Evolutionary conservation across 2,113 vertebrate genomes (phyloP).

Genomic region (Junco hyemalis): DNA sequence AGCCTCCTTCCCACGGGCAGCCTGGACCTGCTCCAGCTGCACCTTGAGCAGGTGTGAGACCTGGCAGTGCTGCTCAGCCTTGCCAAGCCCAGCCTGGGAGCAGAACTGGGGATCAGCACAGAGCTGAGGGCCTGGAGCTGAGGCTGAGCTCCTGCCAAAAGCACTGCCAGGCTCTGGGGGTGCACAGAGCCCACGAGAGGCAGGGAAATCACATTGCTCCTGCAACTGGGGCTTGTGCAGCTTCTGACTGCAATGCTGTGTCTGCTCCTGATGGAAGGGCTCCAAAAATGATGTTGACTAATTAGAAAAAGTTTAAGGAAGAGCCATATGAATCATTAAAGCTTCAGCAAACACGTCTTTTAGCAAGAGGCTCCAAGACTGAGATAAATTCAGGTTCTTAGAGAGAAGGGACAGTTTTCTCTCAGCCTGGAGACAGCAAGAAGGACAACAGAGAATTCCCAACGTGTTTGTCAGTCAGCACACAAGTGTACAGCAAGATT

Average conservation of each 20-base stretch:
- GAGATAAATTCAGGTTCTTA: constrained; percentile 7
- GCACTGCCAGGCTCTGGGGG: background rate
- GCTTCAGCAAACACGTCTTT: constrained; percentile 51
- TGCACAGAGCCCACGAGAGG: background rate
- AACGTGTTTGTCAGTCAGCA: background rate
- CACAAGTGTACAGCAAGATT: constrained; percentile 15
- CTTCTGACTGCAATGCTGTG: constrained; percentile 17
- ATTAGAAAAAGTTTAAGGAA: constrained; percentile 68
- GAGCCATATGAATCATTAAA: constrained; percentile 65
- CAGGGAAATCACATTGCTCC: constrained; percentile 2
- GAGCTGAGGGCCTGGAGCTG: background rate
- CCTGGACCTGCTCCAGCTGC: background rate
- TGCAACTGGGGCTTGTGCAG: constrained; percentile 34
- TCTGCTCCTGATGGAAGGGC: constrained; percentile 43
- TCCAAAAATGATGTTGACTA: constrained; percentile 60
- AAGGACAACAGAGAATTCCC: constrained; percentile 10
- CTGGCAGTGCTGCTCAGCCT: background rate
- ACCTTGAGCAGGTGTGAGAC: background rate
- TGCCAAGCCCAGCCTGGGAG: background rate
- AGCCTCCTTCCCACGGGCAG: background rate
- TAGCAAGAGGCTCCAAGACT: constrained; percentile 39
- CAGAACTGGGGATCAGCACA: background rate
- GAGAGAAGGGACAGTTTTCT: constrained; percentile 30
- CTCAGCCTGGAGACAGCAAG: constrained; percentile 28
- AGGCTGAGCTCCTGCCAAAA: constrained; percentile 14